These are phyloP conservation scores for Xenentodon cancila DNA, from an alignment of 2,797 vertebrate species.

Conservation along the genomic window DNA sequence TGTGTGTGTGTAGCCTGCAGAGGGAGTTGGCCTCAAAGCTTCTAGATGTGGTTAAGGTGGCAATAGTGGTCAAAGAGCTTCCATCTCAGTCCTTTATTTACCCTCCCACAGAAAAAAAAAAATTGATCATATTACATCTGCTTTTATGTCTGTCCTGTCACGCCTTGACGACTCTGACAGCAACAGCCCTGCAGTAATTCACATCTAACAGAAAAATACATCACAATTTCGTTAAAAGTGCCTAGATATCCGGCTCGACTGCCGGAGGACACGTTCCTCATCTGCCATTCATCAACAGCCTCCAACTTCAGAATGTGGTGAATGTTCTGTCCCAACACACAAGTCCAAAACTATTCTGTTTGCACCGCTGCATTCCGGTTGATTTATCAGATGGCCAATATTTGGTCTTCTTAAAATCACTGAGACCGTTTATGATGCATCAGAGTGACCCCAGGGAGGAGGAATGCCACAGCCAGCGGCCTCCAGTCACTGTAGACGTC, in stretches of 20 bases:
- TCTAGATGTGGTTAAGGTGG: constrained; percentile 64
- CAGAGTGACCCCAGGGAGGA: constrained; percentile 48
- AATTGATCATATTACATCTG: constrained; percentile 42
- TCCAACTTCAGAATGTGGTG: constrained; percentile 43
- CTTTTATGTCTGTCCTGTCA: constrained; percentile 27
- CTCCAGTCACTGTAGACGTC: constrained; percentile 34
- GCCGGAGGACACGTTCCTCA: constrained; percentile 15
- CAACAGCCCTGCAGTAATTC: not conserved
- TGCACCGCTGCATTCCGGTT: constrained; percentile 60
- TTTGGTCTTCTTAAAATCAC: constrained; percentile 73
- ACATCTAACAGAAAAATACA: constrained; percentile 16
- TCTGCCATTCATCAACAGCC: constrained; percentile 35
- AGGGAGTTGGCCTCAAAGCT: constrained; percentile 53
- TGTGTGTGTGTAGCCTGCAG: constrained; percentile 21
- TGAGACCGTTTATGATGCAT: constrained; percentile 56
- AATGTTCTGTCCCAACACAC: constrained; percentile 30
- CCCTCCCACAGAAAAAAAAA: constrained; percentile 30
- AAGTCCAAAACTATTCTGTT: constrained; percentile 42
- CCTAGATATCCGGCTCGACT: constrained; percentile 2
- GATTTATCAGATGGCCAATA: constrained; percentile 77
- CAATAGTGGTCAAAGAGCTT: constrained; percentile 55
- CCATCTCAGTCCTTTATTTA: constrained; percentile 51
- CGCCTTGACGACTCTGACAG: constrained; percentile 18
- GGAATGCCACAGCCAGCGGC: constrained; percentile 21
- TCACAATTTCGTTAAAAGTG: not conserved